Conservation (phyloP, 2,888 invertebrate species). For the Sarcophaga caerulescens region DNA sequence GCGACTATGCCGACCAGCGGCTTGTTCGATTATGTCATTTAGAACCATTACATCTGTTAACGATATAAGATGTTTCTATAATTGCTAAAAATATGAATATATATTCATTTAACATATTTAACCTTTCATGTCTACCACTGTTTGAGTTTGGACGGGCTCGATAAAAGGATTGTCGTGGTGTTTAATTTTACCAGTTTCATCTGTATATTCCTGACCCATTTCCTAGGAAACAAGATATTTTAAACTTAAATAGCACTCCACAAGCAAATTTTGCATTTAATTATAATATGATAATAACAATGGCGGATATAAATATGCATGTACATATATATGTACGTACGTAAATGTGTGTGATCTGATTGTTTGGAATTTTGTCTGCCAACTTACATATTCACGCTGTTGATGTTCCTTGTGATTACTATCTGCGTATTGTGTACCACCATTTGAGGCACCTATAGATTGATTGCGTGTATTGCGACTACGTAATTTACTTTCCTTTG, state of each 20-base stretch:
- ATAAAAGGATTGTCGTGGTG: constrained; percentile 95
- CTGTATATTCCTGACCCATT: constrained; percentile 89
- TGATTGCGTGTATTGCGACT: constrained; percentile 88
- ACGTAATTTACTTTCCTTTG: constrained; percentile 92
- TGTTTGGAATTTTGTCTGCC: background rate
- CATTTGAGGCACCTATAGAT: constrained; percentile 84
- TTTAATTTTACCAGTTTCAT: constrained; percentile 91
- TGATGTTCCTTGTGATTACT: constrained; percentile 83
- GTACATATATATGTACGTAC: too few species aligned
- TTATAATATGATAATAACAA: too few species aligned
- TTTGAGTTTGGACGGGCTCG: constrained; percentile 92
- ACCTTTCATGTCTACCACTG: constrained; percentile 97
- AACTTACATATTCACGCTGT: constrained; percentile 88
- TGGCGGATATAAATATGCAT: too few species aligned
- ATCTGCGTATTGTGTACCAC: constrained; percentile 83
- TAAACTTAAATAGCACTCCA: too few species aligned
- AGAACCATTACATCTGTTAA: constrained; percentile 95
- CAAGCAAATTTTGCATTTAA: too few species aligned
- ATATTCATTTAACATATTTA: constrained; percentile 64
- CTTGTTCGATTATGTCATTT: constrained; percentile 98
- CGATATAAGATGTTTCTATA: constrained; percentile 2
- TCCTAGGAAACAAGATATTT: constrained; percentile 82
- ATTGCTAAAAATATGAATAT: constrained; percentile 19
- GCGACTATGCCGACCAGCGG: constrained; percentile 92
- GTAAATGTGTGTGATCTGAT: too few species aligned